Base-by-base conservation (phyloP, 2,113 vertebrate species). In the Pachyramphus minor region DNA sequence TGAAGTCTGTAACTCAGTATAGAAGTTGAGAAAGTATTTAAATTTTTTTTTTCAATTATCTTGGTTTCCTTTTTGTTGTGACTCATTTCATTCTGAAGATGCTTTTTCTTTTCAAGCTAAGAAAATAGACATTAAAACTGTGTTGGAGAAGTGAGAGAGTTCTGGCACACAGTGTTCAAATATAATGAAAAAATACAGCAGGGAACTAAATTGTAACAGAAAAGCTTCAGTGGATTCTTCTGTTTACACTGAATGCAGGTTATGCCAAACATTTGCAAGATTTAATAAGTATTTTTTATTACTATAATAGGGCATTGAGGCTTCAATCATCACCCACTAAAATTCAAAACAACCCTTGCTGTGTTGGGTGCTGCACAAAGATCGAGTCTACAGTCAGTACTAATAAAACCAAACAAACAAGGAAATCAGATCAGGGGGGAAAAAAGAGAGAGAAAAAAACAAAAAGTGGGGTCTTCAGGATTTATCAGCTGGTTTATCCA, bases 141-240 rank as follows among this genome's bases (percentile, higher is more conserved):
- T 52, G 33, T 42, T 84, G 58, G 68, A 84, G 55, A 77, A 73
- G 9, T 12, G 55, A 55, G 44, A 50, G 35, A 9, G 41, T 86
- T 91, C 82, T 66, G 88, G 87, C 37, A 63, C 50, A 52, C 41
- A 37, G 18, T 6, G 6, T 60, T 80, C 82, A 66, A 28, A 41
- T 11, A 8, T 33, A 69, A 93, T 71, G 68, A 67, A 93, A 92
- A 94, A 63, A 80, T 77, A 35, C 30, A 83, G 37, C 78, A 72
- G 28, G 27, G 10, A 86, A 37, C 45, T 30, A 8, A 76, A 68
- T 2, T 37, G 35, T 7, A 53, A 58, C 67, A 27, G 35, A 44
- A 41, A 88, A 62, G 47, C 87, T 87, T 74, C 45, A 27, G 30
- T 72, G 58, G 69, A 12, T 87, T 79, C 66, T 85, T 15, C 74